Percentiles rank a stretch among this genome's conserved stretches.
Evolutionary conservation across 1,140 invertebrate genomes (phyloP).

Genomic region (Pachyrhynchus sulphureomaculatus): DNA sequence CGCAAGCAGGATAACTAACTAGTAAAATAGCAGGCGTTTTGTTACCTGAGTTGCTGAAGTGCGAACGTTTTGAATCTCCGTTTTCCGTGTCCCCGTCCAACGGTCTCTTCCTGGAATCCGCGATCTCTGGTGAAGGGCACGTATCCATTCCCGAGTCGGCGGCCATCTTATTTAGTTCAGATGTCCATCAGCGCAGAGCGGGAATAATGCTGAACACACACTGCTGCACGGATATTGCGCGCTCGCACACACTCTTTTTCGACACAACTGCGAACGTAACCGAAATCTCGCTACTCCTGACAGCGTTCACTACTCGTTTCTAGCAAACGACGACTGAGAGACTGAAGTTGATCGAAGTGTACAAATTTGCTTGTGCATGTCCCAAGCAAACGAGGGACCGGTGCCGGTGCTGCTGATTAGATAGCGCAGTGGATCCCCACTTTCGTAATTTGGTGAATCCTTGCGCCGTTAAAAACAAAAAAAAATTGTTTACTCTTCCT

Average conservation of each 20-base stretch:
- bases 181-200: conserved; percentile 44
- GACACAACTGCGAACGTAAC: conserved; percentile 3
- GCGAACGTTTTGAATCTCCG: conserved; percentile 83
- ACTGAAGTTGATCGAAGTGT: conserved; percentile 26
- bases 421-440: conserved; percentile 18
- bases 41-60: conserved; percentile 84
- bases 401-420: conserved; percentile 18
- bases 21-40: conserved; percentile 11
- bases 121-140: conserved; percentile 77
- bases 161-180: conserved; percentile 61
- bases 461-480: conserved; percentile 6
- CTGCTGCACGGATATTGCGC: conserved; percentile 27
- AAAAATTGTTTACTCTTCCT: conserved; percentile 14
- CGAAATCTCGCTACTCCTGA: conserved; percentile 1
- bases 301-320: background rate
- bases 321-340: conserved; percentile 7
- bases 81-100: conserved; percentile 83
- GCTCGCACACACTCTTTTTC: conserved; percentile 4
- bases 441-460: conserved; percentile 7
- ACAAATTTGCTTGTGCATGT: conserved; percentile 24
- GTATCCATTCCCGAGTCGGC: conserved; percentile 80
- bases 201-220: conserved; percentile 20
- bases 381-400: conserved; percentile 17
- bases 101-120: conserved; percentile 82
- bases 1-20: conserved; percentile 9